A percentile compares a stretch with the other conserved stretches of the same genome.
These are phyloP conservation scores for Nematolebias whitei DNA, from an alignment of 2,113 vertebrate species.

Conservation along the genomic window DNA sequence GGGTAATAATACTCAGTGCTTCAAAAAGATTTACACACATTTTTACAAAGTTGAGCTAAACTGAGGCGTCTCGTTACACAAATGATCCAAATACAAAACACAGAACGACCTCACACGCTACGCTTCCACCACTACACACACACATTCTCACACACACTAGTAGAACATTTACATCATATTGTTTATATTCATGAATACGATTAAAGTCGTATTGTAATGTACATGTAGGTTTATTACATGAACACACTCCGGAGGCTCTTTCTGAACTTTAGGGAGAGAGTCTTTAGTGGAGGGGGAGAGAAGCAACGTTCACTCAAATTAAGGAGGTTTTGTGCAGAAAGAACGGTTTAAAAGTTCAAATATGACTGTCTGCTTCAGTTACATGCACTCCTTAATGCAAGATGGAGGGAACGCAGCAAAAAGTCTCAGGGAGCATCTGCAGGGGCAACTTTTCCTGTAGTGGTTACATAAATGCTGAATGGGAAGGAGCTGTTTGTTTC, in stretches of 20 bases:
- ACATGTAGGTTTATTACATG: conserved; percentile 63
- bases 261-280: conserved; percentile 36
- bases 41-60: conserved; percentile 64
- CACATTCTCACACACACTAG: conserved; percentile 60
- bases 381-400: too few relatives aligned
- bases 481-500: neutral
- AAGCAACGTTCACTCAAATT: neutral
- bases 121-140: conserved; percentile 39
- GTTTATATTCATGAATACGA: conserved; percentile 72
- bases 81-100: conserved; percentile 74
- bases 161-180: conserved; percentile 74
- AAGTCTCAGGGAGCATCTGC: too few relatives aligned
- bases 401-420: too few relatives aligned
- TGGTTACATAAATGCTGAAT: neutral
- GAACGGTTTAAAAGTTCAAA: neutral
- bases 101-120: conserved; percentile 36
- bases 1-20: conserved; percentile 71
- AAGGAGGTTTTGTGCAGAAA: neutral
- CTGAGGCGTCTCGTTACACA: conserved; percentile 64
- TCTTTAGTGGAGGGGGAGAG: conserved; percentile 22
- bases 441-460: too few relatives aligned
- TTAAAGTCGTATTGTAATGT: conserved; percentile 69
- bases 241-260: conserved; percentile 38
- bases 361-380: too few relatives aligned
- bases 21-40: conserved; percentile 36